A percentile compares a stretch with the other conserved stretches of the same genome.
phyloP scores from a whole-genome alignment of 2,888 invertebrate genomes.

The Mimachlamys varia region DNA sequence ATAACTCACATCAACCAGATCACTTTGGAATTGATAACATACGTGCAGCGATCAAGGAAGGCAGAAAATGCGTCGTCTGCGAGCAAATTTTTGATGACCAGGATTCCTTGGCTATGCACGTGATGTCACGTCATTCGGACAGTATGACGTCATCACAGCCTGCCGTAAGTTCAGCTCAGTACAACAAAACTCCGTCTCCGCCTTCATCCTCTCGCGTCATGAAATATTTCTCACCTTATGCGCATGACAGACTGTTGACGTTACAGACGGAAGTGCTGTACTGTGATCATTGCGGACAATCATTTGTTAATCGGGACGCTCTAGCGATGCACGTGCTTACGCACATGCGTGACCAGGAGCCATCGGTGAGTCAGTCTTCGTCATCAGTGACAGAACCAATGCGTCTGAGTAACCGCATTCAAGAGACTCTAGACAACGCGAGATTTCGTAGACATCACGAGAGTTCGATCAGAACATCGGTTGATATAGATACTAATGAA shows the following conservation, averaged over 20 bases:
- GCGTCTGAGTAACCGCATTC: neutral
- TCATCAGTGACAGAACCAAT: neutral
- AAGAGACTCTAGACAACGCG: neutral
- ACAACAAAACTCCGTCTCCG: slow-evolving; percentile 32
- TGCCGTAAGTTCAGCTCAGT: neutral
- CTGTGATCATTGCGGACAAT: slow-evolving; percentile 73
- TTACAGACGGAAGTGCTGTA: slow-evolving; percentile 38
- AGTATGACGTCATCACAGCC: slow-evolving; percentile 35
- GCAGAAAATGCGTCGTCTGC: slow-evolving; percentile 69
- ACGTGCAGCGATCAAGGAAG: slow-evolving; percentile 36
- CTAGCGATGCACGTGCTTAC: slow-evolving; percentile 79
- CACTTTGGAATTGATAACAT: neutral
- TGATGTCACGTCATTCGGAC: slow-evolving; percentile 70
- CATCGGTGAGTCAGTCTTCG: neutral
- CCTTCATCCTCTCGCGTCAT: slow-evolving; percentile 35
- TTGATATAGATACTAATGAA: neutral
- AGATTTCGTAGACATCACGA: neutral
- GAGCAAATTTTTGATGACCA: slow-evolving; percentile 70
- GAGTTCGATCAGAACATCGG: neutral
- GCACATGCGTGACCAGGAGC: slow-evolving; percentile 61
- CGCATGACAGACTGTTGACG: neutral
- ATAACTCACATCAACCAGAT: slow-evolving; percentile 14
- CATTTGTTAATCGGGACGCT: slow-evolving; percentile 71
- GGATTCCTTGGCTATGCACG: slow-evolving; percentile 79
- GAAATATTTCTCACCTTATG: slow-evolving; percentile 23